phyloP scores from a whole-genome alignment of 2,888 invertebrate genomes.

The Margaritifera margaritifera region DNA sequence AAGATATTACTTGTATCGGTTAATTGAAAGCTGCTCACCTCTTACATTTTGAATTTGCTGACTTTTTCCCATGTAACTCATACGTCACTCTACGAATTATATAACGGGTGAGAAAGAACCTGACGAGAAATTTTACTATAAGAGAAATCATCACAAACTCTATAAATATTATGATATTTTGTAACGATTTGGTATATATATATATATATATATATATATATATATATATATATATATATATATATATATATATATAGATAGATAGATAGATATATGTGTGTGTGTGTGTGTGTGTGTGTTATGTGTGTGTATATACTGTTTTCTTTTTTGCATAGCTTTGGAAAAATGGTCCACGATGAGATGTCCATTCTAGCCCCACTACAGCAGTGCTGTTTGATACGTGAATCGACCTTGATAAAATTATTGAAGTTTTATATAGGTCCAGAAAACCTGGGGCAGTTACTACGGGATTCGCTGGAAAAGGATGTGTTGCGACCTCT shows the following conservation, averaged over 20 bases:
- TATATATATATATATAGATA: conserved; percentile 1
- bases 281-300: background rate
- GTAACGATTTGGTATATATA: background rate
- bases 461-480: conserved; percentile 21
- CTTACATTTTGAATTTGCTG: too few species aligned
- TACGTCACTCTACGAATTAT: too few species aligned
- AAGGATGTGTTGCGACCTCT: conserved; percentile 31
- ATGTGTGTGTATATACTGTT: too few species aligned
- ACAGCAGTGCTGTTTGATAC: conserved; percentile 28
- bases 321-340: conserved; percentile 25
- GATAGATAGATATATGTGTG: background rate
- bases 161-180: background rate
- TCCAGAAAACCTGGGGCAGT: conserved; percentile 26
- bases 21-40: too few species aligned
- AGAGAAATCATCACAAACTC: background rate
- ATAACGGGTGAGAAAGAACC: too few species aligned
- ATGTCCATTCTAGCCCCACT: conserved; percentile 32
- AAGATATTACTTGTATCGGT: too few species aligned
- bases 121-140: too few species aligned
- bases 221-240: conserved; percentile 1
- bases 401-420: conserved; percentile 32
- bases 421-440: conserved; percentile 30
- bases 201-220: background rate
- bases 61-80: too few species aligned
- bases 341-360: conserved; percentile 28